Base-by-base conservation (phyloP, 37 sponge, comb jelly and placozoan species). In the Amphimedon queenslandica region DNA sequence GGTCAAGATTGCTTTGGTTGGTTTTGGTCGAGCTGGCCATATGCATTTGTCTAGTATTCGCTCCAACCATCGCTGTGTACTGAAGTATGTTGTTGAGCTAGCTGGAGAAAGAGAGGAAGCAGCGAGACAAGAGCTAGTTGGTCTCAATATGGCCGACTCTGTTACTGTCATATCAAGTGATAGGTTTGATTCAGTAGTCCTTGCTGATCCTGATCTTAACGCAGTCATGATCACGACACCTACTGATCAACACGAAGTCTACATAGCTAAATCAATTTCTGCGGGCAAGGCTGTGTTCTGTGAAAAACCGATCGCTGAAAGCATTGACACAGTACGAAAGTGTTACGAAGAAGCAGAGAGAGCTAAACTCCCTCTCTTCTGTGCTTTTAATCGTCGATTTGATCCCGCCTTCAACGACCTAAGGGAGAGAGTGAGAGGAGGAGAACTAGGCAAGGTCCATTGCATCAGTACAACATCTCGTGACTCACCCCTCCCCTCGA, bases 381-480 rank as follows among this genome's bases (percentile, higher is more conserved):
- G 94, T 78, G 94, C 88, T 28, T 93, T 93, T 68, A 84, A 93
- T 29, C 75, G 94, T 16, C 67, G 94, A 57, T 93, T 77, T 61
- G 94, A 93, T 61, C 86, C 88, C 0, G 81, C 71, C 40, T 73
- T 93, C 42, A 29, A 53, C 6, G 55, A 55, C 6, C 37, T 85
- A 21, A 55, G 66, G 34, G 56, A 58, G 2, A 67, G 82, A 60
- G 87, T 85, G 2, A 69, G 30, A 39, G 70, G 30, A 43, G 84
- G 90, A 24, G 82, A 87, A 36, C 66, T 84, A 21, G 93, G 93
- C 27, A 72, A 65, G 29, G 66, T 93, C 23, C 85, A 84, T 66
- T 61, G 76, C 5, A 78, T 88, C 37, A 93, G 80, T 27, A 77
- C 82, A 18, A 64, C 51, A 58, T 79, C 81, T 58, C 70, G 93